phyloP scores from a whole-genome alignment of 2,888 invertebrate genomes.

The Ectropis crepuscularia region DNA sequence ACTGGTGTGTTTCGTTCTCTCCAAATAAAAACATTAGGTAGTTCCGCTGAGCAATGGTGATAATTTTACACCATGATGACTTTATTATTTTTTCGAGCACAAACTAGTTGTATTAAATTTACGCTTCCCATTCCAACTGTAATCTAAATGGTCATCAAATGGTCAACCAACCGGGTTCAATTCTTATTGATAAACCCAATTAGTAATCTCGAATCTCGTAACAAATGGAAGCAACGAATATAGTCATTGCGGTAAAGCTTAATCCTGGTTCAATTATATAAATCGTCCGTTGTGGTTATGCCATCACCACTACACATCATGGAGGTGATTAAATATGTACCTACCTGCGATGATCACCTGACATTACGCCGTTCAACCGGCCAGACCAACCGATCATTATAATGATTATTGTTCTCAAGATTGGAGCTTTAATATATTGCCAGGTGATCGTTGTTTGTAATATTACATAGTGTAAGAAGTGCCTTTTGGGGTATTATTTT shows the following conservation, averaged over 20 bases:
- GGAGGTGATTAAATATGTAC: slow-evolving; percentile 17
- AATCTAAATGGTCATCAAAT: background rate
- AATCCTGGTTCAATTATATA: slow-evolving; percentile 35
- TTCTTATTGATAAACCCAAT: slow-evolving; percentile 19
- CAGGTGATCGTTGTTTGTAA: background rate
- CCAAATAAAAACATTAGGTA: too few relatives aligned
- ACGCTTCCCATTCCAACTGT: too few relatives aligned
- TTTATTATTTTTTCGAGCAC: too few relatives aligned
- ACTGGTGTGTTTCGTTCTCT: too few relatives aligned
- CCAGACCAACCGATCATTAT: slow-evolving; percentile 23
- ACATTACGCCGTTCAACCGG: slow-evolving; percentile 9
- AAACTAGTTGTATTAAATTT: too few relatives aligned
- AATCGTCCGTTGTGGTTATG: slow-evolving; percentile 31
- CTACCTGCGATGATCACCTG: slow-evolving; percentile 16
- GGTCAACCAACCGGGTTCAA: slow-evolving; percentile 14
- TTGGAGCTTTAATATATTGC: slow-evolving; percentile 14
- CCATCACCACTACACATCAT: slow-evolving; percentile 22
- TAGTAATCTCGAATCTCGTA: slow-evolving; percentile 21
- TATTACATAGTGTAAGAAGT: too few relatives aligned
- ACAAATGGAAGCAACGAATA: slow-evolving; percentile 25
- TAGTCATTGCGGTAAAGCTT: slow-evolving; percentile 28
- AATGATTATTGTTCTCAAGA: slow-evolving; percentile 17
- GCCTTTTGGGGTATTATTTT: too few relatives aligned
- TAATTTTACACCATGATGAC: too few relatives aligned
- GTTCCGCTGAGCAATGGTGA: too few relatives aligned